These are phyloP conservation scores for Natator depressus DNA, from an alignment of 2,113 vertebrate species.

Conservation along the genomic window DNA sequence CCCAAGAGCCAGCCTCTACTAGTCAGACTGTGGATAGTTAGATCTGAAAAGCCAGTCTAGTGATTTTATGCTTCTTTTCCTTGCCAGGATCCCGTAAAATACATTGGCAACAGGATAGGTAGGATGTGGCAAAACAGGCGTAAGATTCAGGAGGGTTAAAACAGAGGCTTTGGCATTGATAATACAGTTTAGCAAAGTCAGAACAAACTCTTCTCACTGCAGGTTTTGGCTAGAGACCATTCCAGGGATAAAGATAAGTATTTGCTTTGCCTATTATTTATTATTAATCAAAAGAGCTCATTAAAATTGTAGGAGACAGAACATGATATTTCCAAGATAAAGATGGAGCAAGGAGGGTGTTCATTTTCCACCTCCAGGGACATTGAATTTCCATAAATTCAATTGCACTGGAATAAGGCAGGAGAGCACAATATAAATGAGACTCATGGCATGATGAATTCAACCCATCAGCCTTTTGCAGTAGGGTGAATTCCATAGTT, in stretches of 20 bases:
- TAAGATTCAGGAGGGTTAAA: background rate
- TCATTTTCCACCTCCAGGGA: background rate
- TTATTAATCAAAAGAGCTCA: conserved; percentile 41
- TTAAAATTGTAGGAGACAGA: conserved; percentile 42
- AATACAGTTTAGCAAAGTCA: background rate
- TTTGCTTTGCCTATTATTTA: conserved; percentile 47
- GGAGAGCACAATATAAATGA: background rate
- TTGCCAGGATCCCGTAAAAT: background rate
- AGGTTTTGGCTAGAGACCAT: conserved; percentile 14
- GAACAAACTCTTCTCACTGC: conserved; percentile 2
- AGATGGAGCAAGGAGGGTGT: background rate
- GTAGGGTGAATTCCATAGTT: background rate
- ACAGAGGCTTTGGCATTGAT: background rate
- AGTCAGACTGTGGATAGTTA: background rate
- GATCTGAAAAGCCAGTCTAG: background rate
- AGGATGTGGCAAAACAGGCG: background rate
- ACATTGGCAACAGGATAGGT: background rate
- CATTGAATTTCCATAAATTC: background rate
- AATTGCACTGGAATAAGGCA: background rate
- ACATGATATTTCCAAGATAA: conserved; percentile 21
- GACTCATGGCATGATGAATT: background rate
- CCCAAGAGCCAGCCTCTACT: background rate
- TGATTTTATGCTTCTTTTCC: background rate
- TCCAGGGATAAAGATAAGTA: background rate
- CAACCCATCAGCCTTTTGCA: background rate